phyloP scores from a whole-genome alignment of 37 sponge, comb jelly and placozoan species.

The Beroe ovata region DNA sequence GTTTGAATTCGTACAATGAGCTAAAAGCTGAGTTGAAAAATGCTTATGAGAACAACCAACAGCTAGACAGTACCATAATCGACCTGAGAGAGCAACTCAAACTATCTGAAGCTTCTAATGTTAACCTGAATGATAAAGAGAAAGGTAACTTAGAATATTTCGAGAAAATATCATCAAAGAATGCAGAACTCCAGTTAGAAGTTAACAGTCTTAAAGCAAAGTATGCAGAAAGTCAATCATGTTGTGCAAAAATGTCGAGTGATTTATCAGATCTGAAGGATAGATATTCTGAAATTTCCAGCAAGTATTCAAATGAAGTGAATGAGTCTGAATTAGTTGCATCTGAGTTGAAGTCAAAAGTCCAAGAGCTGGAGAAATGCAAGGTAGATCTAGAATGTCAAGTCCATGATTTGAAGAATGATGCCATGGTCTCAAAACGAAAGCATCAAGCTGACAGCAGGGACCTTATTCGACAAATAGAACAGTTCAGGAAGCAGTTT shows the following conservation, averaged over 20 bases:
- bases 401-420: constrained; percentile 8
- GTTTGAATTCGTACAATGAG: constrained; percentile 39
- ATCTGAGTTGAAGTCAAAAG: background rate
- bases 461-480: constrained; percentile 41
- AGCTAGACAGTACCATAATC: background rate
- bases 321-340: background rate
- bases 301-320: background rate
- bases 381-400: background rate
- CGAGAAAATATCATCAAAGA: constrained; percentile 1
- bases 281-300: background rate
- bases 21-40: constrained; percentile 28
- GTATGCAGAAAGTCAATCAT: no score
- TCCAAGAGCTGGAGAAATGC: constrained; percentile 44
- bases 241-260: background rate
- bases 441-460: constrained; percentile 50
- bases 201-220: background rate
- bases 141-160: constrained; percentile 33
- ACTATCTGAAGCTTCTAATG: background rate
- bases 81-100: background rate
- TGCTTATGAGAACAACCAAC: constrained; percentile 22
- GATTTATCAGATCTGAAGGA: background rate
- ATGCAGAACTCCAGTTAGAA: constrained; percentile 4
- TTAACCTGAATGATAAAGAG: constrained; percentile 4
- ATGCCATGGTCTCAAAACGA: constrained; percentile 14
- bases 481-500: constrained; percentile 24